Evolutionary conservation across 2,888 invertebrate species (phyloP).

Genomic region (Scelioninae gen. 2): DNA sequence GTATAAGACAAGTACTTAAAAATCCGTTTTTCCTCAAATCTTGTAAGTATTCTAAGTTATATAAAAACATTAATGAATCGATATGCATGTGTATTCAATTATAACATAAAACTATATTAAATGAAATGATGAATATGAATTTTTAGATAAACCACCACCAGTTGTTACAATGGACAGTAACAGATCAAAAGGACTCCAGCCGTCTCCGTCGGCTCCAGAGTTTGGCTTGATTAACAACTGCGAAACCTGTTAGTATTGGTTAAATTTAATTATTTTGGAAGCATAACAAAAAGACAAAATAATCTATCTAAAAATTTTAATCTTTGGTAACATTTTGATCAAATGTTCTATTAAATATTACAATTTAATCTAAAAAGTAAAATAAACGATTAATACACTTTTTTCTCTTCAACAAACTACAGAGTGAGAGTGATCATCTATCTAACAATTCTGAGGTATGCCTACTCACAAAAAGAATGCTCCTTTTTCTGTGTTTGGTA

Average conservation of each 20-base stretch:
- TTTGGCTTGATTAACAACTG: slow-evolving; percentile 67
- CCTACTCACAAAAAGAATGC: slow-evolving; percentile 40
- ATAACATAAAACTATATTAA: background rate
- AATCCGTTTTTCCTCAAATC: slow-evolving; percentile 72
- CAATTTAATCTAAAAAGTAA: background rate
- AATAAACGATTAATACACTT: slow-evolving; percentile 61
- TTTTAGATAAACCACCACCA: slow-evolving; percentile 70
- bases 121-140: background rate
- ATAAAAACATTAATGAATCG: too few relatives aligned
- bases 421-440: slow-evolving; percentile 65
- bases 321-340: background rate
- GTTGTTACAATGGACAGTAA: slow-evolving; percentile 67
- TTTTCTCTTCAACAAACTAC: slow-evolving; percentile 65
- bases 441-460: slow-evolving; percentile 67
- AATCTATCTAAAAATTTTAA: too few relatives aligned
- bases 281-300: background rate
- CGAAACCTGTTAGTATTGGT: slow-evolving; percentile 67
- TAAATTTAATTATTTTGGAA: slow-evolving; percentile 13
- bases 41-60: slow-evolving; percentile 70
- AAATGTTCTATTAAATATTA: background rate
- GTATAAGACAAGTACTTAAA: slow-evolving; percentile 74
- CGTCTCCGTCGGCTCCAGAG: slow-evolving; percentile 62
- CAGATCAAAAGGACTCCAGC: slow-evolving; percentile 63
- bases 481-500: slow-evolving; percentile 20
- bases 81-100: too few relatives aligned